These are phyloP conservation scores for Lycophotia porphyrea DNA, from an alignment of 2,888 invertebrate species.

Conservation along the genomic window DNA sequence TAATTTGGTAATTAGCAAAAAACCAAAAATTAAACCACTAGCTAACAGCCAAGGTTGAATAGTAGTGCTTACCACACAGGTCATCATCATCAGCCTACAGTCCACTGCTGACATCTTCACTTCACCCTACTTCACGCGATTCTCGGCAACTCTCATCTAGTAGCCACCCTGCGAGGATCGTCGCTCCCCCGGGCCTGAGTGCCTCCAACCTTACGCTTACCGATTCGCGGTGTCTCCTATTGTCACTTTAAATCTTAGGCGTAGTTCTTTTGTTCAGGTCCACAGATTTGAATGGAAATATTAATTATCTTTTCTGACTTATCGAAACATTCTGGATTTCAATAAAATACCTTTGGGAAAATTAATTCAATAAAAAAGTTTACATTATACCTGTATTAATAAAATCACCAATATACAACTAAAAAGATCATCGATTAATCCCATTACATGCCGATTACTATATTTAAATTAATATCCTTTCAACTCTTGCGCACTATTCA, in stretches of 20 bases:
- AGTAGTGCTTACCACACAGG: too few relatives aligned
- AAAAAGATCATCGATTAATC: constrained; percentile 55
- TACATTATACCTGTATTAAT: neutral
- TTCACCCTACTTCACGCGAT: neutral
- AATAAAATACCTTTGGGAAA: neutral
- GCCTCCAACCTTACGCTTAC: neutral
- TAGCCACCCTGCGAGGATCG: neutral
- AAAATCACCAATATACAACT: constrained; percentile 44
- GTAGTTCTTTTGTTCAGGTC: neutral
- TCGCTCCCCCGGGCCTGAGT: neutral
- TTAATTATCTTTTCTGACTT: neutral
- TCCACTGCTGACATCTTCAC: neutral
- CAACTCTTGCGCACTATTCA: constrained; percentile 51
- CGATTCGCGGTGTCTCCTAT: neutral
- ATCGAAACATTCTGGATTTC: neutral
- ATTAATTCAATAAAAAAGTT: neutral
- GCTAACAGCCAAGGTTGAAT: too few relatives aligned
- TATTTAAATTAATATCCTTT: constrained; percentile 61
- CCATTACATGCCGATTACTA: constrained; percentile 59
- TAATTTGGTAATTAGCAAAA: too few relatives aligned
- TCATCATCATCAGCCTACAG: too few relatives aligned
- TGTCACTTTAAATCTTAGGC: neutral
- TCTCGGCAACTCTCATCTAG: neutral
- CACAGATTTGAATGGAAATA: neutral
- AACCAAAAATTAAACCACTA: too few relatives aligned